Conservation (phyloP, 2,888 invertebrate genomes). For the Meganola albula region DNA sequence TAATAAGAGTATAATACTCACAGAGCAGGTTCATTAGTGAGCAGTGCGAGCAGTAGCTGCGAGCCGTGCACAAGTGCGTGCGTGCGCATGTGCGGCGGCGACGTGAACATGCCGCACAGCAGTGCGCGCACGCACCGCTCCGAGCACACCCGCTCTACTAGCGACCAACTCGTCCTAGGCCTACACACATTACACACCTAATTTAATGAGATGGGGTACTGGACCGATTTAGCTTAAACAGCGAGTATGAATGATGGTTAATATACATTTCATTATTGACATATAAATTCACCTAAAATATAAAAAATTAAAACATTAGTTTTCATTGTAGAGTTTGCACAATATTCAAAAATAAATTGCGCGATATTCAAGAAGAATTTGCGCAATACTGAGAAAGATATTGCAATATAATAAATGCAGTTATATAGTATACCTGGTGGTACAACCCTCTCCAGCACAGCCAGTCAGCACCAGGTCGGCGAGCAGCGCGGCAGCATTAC, state of each 20-base stretch:
- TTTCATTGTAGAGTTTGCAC: too few species aligned
- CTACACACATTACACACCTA: constrained; percentile 19
- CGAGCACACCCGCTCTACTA: constrained; percentile 30
- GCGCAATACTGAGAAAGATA: too few species aligned
- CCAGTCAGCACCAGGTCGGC: constrained; percentile 85
- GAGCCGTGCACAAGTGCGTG: constrained; percentile 29
- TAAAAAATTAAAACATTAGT: too few species aligned
- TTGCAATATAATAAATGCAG: too few species aligned
- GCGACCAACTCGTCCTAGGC: constrained; percentile 27
- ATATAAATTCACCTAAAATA: too few species aligned
- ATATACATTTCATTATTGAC: too few species aligned
- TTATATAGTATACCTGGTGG: constrained; percentile 31
- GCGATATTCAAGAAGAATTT: too few species aligned
- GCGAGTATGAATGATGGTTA: too few species aligned
- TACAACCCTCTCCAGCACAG: constrained; percentile 39
- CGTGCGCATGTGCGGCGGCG: constrained; percentile 40
- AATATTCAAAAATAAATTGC: too few species aligned
- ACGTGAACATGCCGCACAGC: constrained; percentile 82
- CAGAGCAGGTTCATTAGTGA: constrained; percentile 21
- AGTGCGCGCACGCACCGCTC: constrained; percentile 57
- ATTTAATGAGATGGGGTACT: too few species aligned
- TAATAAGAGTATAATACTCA: constrained; percentile 11
- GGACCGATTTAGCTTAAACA: too few species aligned
- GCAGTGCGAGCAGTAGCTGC: constrained; percentile 33
- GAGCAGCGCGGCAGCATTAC: constrained; percentile 91